Base-by-base conservation (phyloP, 2,888 invertebrate genomes). In the Craniophora ligustri region DNA sequence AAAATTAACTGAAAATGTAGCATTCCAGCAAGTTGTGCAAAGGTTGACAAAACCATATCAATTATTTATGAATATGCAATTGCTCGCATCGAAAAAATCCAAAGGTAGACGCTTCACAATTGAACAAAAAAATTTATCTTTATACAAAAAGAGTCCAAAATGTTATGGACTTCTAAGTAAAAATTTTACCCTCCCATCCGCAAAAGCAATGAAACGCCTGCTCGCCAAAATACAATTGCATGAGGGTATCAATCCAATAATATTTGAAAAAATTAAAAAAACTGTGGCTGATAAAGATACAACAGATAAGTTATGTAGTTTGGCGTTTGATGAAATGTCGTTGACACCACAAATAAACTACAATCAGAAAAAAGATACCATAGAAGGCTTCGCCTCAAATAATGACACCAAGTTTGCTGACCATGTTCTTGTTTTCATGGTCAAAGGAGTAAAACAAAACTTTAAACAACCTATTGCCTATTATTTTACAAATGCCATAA, bases 171-270 rank as follows among this genome's bases (percentile, higher is more conserved):
- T 48, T 0, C 31, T 60, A 1, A 23, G 10, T 5, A 50, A 51
- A 26, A 47, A 30, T 44, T 48, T 53, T 32, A 14, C 58, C 1
- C 14, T 60, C 10, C 57, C 59, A 15, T 55, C 45, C 1, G n/a
- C 15, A 36, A 59, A 55, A n/a, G 11, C 35, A 10, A 47, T 59
- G 42, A 59, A 41, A 14, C 34, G 18, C 1, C 10, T 59, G 2
- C 26, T 49, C 13, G 38, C 21, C 10, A 11, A 46, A 40, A 44
- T 47, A 7, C 42, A 51, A 30, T 14, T 57, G 8, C 2, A 2
- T 6, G 34, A 28, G 0, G 58, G 47, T 0, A 42, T 51, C 7
- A 55, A 56, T 21, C 18, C 13, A 0, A 14, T 51, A 1, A 13
- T 51, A 0, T 57, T 60, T 39, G 19, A 44, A 36, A 35, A 40